These are phyloP conservation scores for Enteromius paludinosus DNA, from an alignment of 2,797 vertebrate species.

Conservation along the genomic window DNA sequence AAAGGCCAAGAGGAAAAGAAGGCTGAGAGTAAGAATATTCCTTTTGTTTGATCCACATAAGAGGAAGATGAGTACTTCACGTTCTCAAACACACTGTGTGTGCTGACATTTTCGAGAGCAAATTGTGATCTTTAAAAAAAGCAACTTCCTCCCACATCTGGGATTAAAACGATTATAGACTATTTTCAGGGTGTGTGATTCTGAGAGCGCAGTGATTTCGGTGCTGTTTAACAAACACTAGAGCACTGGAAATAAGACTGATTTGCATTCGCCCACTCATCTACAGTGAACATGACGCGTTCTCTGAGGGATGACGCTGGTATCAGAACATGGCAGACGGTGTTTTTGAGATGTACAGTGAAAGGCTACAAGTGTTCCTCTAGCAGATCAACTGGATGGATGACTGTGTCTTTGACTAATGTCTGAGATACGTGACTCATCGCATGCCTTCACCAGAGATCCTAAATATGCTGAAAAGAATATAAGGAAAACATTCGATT, in stretches of 20 bases:
- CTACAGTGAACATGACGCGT: conserved; percentile 34
- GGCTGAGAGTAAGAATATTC: conserved; percentile 74
- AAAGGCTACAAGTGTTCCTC: conserved; percentile 25
- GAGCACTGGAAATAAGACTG: conserved; percentile 37
- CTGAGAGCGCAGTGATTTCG: conserved; percentile 30
- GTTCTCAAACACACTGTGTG: conserved; percentile 17
- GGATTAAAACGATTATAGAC: conserved; percentile 71
- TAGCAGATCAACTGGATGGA: conserved; percentile 22
- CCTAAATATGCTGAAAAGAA: neutral
- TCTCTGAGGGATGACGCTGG: conserved; percentile 45
- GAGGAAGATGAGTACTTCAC: conserved; percentile 20
- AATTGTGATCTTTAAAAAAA: conserved; percentile 62
- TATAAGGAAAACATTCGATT: neutral
- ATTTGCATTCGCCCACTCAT: conserved; percentile 58
- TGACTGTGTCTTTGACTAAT: conserved; percentile 45
- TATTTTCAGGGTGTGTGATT: conserved; percentile 63
- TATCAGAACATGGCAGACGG: conserved; percentile 35
- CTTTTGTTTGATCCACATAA: conserved; percentile 64
- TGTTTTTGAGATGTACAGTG: conserved; percentile 49
- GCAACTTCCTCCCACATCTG: conserved; percentile 64
- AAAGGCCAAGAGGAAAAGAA: conserved; percentile 59
- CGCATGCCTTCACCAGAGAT: neutral
- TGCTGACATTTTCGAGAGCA: conserved; percentile 51
- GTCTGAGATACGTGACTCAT: neutral
- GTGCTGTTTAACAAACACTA: conserved; percentile 46